phyloP scores from a whole-genome alignment of 1,140 invertebrate species.

The Epicauta chinensis region DNA sequence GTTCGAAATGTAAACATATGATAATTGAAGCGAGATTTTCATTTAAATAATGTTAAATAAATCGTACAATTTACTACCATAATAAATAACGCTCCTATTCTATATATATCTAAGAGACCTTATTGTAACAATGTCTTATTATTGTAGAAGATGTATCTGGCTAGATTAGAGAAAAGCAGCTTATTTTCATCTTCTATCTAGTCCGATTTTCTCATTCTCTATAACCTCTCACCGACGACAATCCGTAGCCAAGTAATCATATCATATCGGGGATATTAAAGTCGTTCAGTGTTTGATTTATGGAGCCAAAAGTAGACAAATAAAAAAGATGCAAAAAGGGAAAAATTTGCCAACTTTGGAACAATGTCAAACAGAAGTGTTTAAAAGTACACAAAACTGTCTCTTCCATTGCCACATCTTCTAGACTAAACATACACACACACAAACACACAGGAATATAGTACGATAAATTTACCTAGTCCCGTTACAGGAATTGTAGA shows the following conservation, averaged over 20 bases:
- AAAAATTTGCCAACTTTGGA: no score
- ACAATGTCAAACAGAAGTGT: no score
- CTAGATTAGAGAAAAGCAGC: constrained; percentile 14
- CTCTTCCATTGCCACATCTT: constrained; percentile 14
- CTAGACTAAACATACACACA: constrained; percentile 19
- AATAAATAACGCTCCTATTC: no score
- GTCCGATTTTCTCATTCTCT: constrained; percentile 1
- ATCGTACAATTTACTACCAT: no score
- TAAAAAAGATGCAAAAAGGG: no score
- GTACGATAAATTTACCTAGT: constrained; percentile 26
- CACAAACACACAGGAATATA: background rate
- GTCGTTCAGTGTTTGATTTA: constrained; percentile 32
- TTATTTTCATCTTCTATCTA: constrained; percentile 13
- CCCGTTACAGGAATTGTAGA: constrained; percentile 27
- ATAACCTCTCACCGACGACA: constrained; percentile 7
- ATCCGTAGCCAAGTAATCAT: constrained; percentile 9
- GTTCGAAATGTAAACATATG: no score
- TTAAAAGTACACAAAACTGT: no score
- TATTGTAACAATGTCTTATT: no score
- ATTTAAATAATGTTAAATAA: no score
- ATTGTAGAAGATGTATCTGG: no score
- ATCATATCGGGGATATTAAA: constrained; percentile 25
- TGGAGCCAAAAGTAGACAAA: constrained; percentile 4
- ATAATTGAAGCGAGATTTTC: no score
- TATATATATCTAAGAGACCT: no score